Evolutionary conservation across 2,113 vertebrate genomes (phyloP), one percentile per base, ranked within the genome.

Genomic region (Austrofundulus limnaeus): DNA sequence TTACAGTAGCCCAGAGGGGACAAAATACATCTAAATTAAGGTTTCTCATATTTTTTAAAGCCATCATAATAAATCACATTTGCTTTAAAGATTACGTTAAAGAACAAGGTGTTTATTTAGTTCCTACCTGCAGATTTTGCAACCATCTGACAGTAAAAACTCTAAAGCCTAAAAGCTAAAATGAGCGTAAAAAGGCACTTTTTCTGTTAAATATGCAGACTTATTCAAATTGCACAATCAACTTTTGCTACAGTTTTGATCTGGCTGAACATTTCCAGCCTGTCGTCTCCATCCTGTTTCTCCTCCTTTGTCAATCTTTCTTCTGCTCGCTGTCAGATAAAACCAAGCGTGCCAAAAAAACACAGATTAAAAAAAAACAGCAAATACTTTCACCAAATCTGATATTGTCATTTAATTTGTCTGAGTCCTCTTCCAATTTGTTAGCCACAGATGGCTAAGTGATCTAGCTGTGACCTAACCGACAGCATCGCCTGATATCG

Each of bases 401-500:
- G 69, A 41, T 59, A 21, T 72, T 63, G 42, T 70, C 59, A 49
- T 83, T 65, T 50, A 39, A 75, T 75, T 64, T 72, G 52, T 50
- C 48, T 20, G 24, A 37, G 45, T 64, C 61, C 41, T 25, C 25
- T 45, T 66, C 49, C 11, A 71, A 38, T 75, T 65, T 61, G 23
- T 61, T 37, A 16, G 62, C 63, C 66, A 66, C 73, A 85, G 78
- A 87, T 85, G 81, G 70, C 79, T 42, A 70, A 69, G 50, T 65
- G 74, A 73, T 79, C 66, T 63, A 75, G 81, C 82, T 43, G 62
- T 57, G 74, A 80, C 82, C 78, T 70, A 75, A 83, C 55, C 50
- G 51, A 70, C 67, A 69, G 75, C 86, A 51, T 80, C 60, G 16
- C 42, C 14, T 61, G n/a, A 72, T 69, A 67, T 80, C 75, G 83